Evolutionary conservation across 1,140 invertebrate genomes (phyloP).

Genomic region (Aporrectodea caliginosa): DNA sequence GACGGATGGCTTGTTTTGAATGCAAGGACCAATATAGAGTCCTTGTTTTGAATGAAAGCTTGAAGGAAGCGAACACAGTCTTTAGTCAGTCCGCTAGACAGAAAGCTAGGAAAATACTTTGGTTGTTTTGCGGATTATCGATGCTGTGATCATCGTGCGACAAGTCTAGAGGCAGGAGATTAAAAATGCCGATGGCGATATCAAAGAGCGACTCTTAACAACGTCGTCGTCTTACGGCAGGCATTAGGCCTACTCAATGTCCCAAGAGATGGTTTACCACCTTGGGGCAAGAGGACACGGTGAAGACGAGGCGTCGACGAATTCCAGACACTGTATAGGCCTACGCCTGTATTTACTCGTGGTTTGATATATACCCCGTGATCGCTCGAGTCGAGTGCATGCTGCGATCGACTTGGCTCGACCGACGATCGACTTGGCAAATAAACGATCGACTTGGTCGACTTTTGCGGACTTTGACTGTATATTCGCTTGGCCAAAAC

Average conservation of each 20-base stretch:
- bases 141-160: not conserved
- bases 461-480: no score
- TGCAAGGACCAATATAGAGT: no score
- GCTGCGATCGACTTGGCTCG: no score
- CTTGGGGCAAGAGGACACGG: not conserved
- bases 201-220: not conserved
- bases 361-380: no score
- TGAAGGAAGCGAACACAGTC: not conserved
- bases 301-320: not conserved
- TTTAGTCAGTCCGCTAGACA: not conserved
- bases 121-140: not conserved
- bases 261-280: not conserved
- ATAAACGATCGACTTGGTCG: no score
- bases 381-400: no score
- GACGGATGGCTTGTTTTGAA: no score
- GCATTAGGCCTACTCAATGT: not conserved
- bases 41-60: not conserved
- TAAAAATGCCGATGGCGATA: not conserved
- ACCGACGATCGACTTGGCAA: no score
- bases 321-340: not conserved
- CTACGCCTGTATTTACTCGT: not conserved
- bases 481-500: no score
- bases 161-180: no score
- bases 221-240: not conserved
- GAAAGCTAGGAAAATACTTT: not conserved